phyloP scores from a whole-genome alignment of 2,113 vertebrate genomes.

The Callipepla squamata region DNA sequence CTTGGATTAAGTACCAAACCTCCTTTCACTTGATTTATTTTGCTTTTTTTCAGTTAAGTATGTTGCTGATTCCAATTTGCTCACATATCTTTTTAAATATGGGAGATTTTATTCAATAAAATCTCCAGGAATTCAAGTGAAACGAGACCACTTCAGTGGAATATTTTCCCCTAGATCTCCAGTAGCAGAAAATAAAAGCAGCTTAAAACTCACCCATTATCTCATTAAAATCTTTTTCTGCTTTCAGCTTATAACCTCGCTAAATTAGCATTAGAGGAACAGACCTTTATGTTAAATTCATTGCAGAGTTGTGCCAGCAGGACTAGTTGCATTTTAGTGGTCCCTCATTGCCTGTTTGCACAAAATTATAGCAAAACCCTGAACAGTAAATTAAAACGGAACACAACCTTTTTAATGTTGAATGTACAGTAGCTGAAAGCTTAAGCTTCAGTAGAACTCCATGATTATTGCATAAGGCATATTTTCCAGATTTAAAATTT shows the following conservation, averaged over 20 bases:
- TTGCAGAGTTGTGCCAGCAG: constrained; percentile 50
- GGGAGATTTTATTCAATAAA: constrained; percentile 9
- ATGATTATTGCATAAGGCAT: constrained; percentile 15
- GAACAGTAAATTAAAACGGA: constrained; percentile 63
- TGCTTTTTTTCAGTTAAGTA: not conserved
- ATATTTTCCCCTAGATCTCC: constrained; percentile 7
- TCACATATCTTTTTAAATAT: constrained; percentile 28
- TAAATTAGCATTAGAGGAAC: constrained; percentile 65
- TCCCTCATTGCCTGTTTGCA: constrained; percentile 58
- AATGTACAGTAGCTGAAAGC: constrained; percentile 27
- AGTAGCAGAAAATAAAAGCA: constrained; percentile 52
- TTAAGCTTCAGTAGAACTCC: constrained; percentile 23
- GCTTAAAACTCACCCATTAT: constrained; percentile 39
- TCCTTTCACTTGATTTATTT: not conserved
- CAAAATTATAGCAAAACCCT: constrained; percentile 47
- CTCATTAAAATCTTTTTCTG: constrained; percentile 66
- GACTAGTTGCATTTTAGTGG: constrained; percentile 57
- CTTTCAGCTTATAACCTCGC: constrained; percentile 53
- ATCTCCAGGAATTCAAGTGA: constrained; percentile 24
- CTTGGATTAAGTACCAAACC: not conserved
- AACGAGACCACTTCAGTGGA: constrained; percentile 20
- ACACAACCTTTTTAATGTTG: constrained; percentile 35
- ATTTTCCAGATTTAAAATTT: constrained; percentile 37
- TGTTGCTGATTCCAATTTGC: constrained; percentile 10
- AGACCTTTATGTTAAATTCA: constrained; percentile 63